phyloP scores from a whole-genome alignment of 2,888 invertebrate species.

The Anticlea derivata region DNA sequence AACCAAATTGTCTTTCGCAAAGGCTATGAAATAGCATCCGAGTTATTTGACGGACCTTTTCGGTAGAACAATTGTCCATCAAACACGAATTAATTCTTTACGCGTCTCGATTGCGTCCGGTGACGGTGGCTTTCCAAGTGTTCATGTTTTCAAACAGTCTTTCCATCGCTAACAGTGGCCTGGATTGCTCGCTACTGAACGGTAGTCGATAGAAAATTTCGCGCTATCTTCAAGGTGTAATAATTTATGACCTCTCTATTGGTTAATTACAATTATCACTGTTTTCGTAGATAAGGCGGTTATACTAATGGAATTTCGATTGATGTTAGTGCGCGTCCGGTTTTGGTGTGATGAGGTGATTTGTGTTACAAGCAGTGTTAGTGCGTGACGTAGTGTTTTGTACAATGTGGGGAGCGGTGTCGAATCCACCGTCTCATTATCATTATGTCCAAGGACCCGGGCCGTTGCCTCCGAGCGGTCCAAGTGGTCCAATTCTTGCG shows the following conservation, averaged over 20 bases:
- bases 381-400: slow-evolving; percentile 55
- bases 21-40: slow-evolving; percentile 49
- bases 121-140: slow-evolving; percentile 76
- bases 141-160: slow-evolving; percentile 72
- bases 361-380: slow-evolving; percentile 57
- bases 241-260: slow-evolving; percentile 61
- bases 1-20: slow-evolving; percentile 42
- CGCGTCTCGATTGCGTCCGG: slow-evolving; percentile 78
- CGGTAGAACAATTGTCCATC: slow-evolving; percentile 74
- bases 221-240: slow-evolving; percentile 58
- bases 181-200: slow-evolving; percentile 67
- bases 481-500: slow-evolving; percentile 65
- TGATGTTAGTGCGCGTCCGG: slow-evolving; percentile 61
- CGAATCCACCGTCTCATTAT: slow-evolving; percentile 70
- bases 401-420: slow-evolving; percentile 79
- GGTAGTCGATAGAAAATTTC: slow-evolving; percentile 54
- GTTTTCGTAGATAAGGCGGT: slow-evolving; percentile 60
- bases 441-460: slow-evolving; percentile 72
- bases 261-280: slow-evolving; percentile 64
- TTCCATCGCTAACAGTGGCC: slow-evolving; percentile 73
- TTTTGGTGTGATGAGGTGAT: slow-evolving; percentile 69
- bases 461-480: slow-evolving; percentile 61
- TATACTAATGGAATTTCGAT: slow-evolving; percentile 59
- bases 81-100: slow-evolving; percentile 76
- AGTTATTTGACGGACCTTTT: slow-evolving; percentile 63